These are phyloP conservation scores for Conomelus anceps DNA, from an alignment of 2,888 invertebrate species.

Conservation along the genomic window DNA sequence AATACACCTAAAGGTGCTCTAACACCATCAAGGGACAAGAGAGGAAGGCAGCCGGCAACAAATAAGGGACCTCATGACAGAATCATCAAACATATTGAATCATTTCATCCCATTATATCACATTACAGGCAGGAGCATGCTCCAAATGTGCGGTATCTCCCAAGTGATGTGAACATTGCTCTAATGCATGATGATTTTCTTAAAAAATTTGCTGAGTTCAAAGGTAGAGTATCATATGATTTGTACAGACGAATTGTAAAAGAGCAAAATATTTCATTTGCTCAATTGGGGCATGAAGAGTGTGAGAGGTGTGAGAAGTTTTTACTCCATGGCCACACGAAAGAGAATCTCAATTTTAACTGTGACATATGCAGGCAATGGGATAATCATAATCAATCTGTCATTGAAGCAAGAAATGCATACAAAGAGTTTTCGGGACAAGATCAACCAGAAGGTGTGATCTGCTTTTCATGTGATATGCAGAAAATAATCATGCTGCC, in stretches of 20 bases:
- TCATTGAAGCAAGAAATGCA: background rate
- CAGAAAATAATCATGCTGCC: slow-evolving; percentile 32
- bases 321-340: slow-evolving; percentile 9
- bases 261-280: slow-evolving; percentile 23
- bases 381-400: slow-evolving; percentile 1
- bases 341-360: background rate
- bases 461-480: slow-evolving; percentile 14
- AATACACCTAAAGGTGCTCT: slow-evolving; percentile 16
- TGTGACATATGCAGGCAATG: slow-evolving; percentile 12
- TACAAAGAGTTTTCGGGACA: slow-evolving; percentile 9
- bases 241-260: slow-evolving; percentile 14
- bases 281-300: slow-evolving; percentile 12
- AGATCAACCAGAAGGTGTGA: background rate
- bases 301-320: background rate
- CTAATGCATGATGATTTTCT: slow-evolving; percentile 19
- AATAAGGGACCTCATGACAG: slow-evolving; percentile 17
- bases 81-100: slow-evolving; percentile 28
- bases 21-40: slow-evolving; percentile 16
- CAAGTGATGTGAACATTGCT: slow-evolving; percentile 23
- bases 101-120: slow-evolving; percentile 27
- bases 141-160: slow-evolving; percentile 29
- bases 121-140: slow-evolving; percentile 32
- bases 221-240: slow-evolving; percentile 17
- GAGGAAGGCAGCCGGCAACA: slow-evolving; percentile 15
- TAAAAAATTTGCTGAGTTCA: slow-evolving; percentile 15